Base-by-base conservation (phyloP, 2,888 invertebrate genomes). In the Gerosis bhagava region DNA sequence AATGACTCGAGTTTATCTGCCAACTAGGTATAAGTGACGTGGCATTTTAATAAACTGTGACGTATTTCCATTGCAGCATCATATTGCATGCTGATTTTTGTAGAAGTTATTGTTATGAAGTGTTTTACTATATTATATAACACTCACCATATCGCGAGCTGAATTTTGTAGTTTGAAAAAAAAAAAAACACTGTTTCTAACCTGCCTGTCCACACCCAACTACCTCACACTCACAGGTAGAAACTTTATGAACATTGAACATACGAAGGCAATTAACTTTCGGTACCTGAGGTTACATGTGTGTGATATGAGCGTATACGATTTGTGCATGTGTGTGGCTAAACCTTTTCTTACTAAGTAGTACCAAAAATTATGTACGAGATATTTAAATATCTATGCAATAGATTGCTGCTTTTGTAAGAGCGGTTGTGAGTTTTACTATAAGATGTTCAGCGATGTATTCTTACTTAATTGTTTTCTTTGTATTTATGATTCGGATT, bases 211-310 rank as follows among this genome's bases (percentile, higher is more conserved):
- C 54, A 48, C 60, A 57, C 57, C 53, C 50, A 55, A 51, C 45
- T 45, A 39, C 51, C 55, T 56, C 56, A 57, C 54, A 54, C 49
- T 54, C 59, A 65, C 84, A 84, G 84, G 86, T 83, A 86, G 79
- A 79, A 69, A 66, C 66, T 69, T 65, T 70, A 76, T 74, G 75
- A 78, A 71, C 76, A 83, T 79, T 82, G 83, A 78, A 83, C 83
- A 87, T 83, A 86, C 82, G 79, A 82, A 78, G 79, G 81, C 87
- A 86, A 87, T 87, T 88, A 86, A 83, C 83, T 77, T 78, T 74
- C 65, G 75, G 77, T 86, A 86, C 84, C 84, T 86, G 84, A 77
- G 70, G 56, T 32, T 49, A 65, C 70, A 63, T 67, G 58, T 70
- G 73, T 74, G 73, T 66, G 65, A 52, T 53, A 42, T 46, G 43